Conservation (phyloP, 2,113 vertebrate species). For the Aix galericulata region DNA sequence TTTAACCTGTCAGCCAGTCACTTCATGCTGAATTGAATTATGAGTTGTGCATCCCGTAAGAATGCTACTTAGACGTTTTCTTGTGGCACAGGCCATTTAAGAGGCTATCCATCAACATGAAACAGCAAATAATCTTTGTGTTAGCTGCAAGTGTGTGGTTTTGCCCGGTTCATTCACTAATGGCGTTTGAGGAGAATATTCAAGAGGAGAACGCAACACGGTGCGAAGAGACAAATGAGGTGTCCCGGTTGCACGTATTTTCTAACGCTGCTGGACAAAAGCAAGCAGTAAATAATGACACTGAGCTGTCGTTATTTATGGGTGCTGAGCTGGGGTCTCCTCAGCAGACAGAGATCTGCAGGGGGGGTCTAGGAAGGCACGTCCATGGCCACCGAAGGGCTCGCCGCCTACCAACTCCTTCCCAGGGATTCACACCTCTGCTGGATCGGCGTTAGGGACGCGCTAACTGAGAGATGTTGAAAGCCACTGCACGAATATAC, state of each 20-base stretch:
- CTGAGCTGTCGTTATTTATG: neutral
- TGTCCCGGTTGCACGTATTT: neutral
- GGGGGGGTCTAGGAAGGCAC: rapidly evolving
- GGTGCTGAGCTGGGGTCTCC: neutral
- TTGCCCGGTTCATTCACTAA: neutral
- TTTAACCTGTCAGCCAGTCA: neutral
- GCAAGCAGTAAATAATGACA: neutral
- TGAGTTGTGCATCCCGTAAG: neutral
- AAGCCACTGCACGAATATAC: neutral
- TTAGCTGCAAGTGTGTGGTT: neutral
- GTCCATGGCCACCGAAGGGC: neutral
- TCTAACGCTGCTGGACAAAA: neutral
- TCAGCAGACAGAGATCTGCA: rapidly evolving
- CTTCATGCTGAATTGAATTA: neutral
- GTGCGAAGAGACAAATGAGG: neutral
- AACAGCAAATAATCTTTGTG: neutral
- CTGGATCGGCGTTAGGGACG: neutral
- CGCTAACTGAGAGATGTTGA: neutral
- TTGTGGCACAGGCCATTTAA: neutral
- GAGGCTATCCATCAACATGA: neutral
- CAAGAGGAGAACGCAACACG: neutral
- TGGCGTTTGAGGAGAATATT: neutral
- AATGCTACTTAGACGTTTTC: neutral
- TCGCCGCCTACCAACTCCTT: neutral
- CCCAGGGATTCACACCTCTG: neutral